Evolutionary conservation across 2,113 vertebrate species (phyloP).

Genomic region (Apaloderma vittatum): DNA sequence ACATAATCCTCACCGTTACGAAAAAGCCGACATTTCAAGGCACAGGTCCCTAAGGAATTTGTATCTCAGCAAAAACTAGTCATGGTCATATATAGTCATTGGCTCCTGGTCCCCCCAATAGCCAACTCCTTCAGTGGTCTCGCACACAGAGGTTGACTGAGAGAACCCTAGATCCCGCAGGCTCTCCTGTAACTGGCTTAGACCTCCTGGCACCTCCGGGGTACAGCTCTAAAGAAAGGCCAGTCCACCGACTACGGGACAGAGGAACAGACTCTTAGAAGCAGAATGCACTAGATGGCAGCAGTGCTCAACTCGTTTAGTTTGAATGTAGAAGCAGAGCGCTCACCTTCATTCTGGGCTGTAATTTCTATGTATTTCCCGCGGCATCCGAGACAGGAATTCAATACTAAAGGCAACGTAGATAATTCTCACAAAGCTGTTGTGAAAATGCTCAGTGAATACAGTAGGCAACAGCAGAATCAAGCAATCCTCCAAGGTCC

Average conservation of each 20-base stretch:
- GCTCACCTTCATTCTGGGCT: background rate
- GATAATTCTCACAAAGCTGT: background rate
- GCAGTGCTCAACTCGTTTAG: background rate
- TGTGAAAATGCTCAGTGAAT: background rate
- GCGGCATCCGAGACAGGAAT: background rate
- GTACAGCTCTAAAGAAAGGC: rapidly evolving
- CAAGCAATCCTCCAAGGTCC: background rate
- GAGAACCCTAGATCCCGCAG: background rate
- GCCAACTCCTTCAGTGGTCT: background rate
- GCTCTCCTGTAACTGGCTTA: background rate
- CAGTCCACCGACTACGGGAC: background rate
- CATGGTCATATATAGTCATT: background rate
- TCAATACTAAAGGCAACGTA: background rate
- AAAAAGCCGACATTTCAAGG: background rate
- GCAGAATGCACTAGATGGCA: background rate
- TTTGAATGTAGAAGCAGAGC: background rate
- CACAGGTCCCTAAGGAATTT: background rate
- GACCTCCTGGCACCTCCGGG: background rate
- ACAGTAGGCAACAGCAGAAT: background rate
- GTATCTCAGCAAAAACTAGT: background rate
- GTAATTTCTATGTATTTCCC: background rate
- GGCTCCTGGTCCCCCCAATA: background rate
- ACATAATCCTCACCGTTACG: background rate
- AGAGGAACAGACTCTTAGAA: background rate
- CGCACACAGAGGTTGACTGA: background rate